A percentile compares a stretch with the other conserved stretches of the same genome.
Evolutionary conservation across 2,113 vertebrate species (phyloP).

Genomic region (Gymnarchus niloticus): DNA sequence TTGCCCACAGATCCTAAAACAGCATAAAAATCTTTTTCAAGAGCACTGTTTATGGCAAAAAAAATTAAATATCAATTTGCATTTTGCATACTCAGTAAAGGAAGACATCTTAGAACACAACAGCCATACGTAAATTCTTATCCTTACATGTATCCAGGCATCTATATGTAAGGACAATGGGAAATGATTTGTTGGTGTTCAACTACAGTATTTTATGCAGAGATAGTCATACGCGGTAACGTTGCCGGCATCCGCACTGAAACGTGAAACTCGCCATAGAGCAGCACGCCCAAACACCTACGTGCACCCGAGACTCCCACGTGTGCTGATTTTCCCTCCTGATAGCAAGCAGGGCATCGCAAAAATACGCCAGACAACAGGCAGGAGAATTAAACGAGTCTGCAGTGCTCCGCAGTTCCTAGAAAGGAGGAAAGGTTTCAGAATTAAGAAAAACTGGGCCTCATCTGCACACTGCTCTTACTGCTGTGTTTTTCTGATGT

Average conservation of each 20-base stretch:
- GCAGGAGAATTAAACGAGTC: neutral
- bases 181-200: neutral
- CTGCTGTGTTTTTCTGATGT: neutral
- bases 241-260: neutral
- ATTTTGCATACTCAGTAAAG: neutral
- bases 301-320: neutral
- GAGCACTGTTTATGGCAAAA: neutral
- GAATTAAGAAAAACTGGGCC: neutral
- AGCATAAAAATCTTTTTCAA: neutral
- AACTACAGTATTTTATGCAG: neutral
- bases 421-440: neutral
- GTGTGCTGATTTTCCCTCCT: neutral
- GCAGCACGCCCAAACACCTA: neutral
- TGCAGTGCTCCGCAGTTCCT: neutral
- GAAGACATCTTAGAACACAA: neutral
- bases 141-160: neutral
- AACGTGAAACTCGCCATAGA: neutral
- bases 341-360: neutral
- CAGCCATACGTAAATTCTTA: neutral
- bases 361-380: no score
- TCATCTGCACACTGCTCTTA: neutral
- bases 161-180: neutral
- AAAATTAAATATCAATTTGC: neutral
- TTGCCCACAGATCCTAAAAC: neutral
- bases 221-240: neutral